These are phyloP conservation scores for Channa striata DNA, from an alignment of 2,797 vertebrate genomes.

Conservation along the genomic window DNA sequence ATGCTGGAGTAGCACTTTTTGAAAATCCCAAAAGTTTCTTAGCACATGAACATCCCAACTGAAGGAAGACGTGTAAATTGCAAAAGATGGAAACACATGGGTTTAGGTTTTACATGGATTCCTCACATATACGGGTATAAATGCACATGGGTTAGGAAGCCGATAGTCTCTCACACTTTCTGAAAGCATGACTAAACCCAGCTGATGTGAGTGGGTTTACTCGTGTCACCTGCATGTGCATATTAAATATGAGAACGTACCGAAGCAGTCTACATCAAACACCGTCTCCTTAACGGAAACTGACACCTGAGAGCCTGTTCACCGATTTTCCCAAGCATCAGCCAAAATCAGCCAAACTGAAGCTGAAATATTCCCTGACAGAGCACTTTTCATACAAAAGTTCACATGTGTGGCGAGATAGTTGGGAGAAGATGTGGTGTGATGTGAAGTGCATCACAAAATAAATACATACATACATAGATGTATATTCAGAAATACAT, in stretches of 20 bases:
- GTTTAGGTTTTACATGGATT: constrained; percentile 1
- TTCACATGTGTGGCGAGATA: too few relatives aligned
- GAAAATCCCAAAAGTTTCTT: too few relatives aligned
- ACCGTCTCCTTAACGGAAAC: constrained; percentile 10
- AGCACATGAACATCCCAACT: not conserved
- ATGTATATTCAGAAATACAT: too few relatives aligned
- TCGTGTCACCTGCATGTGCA: constrained; percentile 15
- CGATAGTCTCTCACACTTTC: constrained; percentile 5
- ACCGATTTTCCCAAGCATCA: constrained; percentile 28
- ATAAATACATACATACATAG: too few relatives aligned
- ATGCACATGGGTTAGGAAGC: constrained; percentile 31
- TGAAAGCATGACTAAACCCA: constrained; percentile 16
- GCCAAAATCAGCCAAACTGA: constrained; percentile 29
- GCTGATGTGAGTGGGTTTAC: constrained; percentile 3
- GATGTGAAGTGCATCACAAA: too few relatives aligned
- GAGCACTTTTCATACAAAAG: constrained; percentile 4
- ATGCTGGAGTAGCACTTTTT: not conserved
- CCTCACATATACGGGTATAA: not conserved
- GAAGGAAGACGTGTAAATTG: not conserved
- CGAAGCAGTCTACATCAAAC: not conserved
- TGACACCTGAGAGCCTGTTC: constrained; percentile 37
- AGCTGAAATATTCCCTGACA: constrained; percentile 18
- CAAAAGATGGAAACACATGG: not conserved
- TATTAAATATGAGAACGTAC: constrained; percentile 32
- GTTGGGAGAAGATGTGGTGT: too few relatives aligned